Evolutionary conservation across 2,113 vertebrate species (phyloP).

Genomic region (Falcunculus frontatus): DNA sequence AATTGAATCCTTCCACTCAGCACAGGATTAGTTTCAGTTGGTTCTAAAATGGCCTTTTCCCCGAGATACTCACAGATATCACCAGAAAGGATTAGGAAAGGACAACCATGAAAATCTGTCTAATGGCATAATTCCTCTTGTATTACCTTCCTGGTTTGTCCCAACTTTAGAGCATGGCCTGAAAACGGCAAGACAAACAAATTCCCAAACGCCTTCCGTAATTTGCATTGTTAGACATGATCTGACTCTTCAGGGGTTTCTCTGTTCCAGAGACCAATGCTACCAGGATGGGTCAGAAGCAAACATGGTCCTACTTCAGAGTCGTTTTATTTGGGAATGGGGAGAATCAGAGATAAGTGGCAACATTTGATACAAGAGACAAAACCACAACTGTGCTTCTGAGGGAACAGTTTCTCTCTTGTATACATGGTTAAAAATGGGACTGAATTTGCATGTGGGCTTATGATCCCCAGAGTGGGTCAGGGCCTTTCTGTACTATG

Average conservation of each 20-base stretch:
- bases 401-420: neutral
- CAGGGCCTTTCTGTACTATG: neutral
- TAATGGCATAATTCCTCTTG: neutral
- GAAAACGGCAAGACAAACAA: neutral
- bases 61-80: neutral
- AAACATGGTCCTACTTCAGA: neutral
- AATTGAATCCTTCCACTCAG: neutral
- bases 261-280: neutral
- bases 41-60: neutral
- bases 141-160: neutral
- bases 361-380: neutral
- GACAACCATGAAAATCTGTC: neutral
- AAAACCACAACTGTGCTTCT: neutral
- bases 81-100: neutral
- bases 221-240: neutral
- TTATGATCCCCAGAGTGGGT: neutral
- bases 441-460: neutral
- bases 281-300: neutral
- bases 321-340: neutral
- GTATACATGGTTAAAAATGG: neutral
- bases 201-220: neutral
- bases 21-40: neutral
- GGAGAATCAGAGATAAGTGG: neutral
- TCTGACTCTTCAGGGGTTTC: neutral
- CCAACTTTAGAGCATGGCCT: neutral